Base-by-base conservation (phyloP, 92 coral and sea anemone species). In the Porites cylindrica region DNA sequence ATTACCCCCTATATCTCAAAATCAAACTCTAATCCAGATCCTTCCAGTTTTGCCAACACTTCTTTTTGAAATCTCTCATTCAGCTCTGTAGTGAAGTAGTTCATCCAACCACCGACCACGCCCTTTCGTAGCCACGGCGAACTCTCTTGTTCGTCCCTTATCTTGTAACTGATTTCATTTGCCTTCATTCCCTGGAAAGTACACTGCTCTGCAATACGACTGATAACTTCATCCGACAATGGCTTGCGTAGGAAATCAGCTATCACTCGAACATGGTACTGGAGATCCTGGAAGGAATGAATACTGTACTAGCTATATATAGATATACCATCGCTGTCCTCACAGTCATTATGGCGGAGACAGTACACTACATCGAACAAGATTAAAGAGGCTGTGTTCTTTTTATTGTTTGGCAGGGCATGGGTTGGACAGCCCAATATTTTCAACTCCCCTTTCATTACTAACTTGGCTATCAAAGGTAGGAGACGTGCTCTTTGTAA, bases 171-270 rank as follows among this genome's bases (percentile, higher is more conserved):
- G 12, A 14, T 10, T 14, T 56, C 61, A 10, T 75, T 75, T 21
- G 53, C 58, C 79, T 51, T 75, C 79, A 75, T 69, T 21, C 74
- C 74, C 43, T 23, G 11, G 10, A 65, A 65, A n/a, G 70, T 18
- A 12, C 70, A 65, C 61, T 72, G 77, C 43, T 18, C 77, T 10
- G 77, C 23, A 14, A 72, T 72, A 1, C n/a, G 77, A 72, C 8
- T 72, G 59, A 72, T 72, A 24, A 72, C 51, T 8, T 52, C 63
- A 8, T 75, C 79, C 21, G 79, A 53, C 79, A 75, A 51, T 9
- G 63, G 65, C 21, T 56, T 75, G 17, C 32, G 8, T 4, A 69
- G n/a, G 51, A 69, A 69, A 4, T 69, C 74, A 32, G 74, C 74
- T 13, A 69, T 69, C 74, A 32, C 5, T 26, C 74, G 52, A 69